Evolutionary conservation across 1,140 invertebrate genomes (phyloP), one percentile per base, ranked within the genome.

Genomic region (Eriosoma lanigerum): DNA sequence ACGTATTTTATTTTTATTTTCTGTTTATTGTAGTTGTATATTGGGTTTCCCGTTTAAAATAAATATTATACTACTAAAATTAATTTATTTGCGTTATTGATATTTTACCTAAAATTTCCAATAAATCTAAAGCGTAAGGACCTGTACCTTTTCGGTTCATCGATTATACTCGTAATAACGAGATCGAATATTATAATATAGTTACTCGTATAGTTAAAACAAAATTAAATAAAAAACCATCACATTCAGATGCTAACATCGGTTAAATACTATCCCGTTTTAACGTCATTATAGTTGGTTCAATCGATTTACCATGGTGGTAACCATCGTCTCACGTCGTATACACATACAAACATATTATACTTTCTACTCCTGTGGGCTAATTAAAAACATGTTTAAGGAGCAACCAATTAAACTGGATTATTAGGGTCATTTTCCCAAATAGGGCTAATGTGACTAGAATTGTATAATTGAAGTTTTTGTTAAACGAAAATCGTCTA

Each of bases 91-190:
- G n/a, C n/a, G n/a, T n/a, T n/a, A n/a, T n/a, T n/a, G n/a, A n/a
- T n/a, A n/a, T n/a, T n/a, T n/a, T n/a, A n/a, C n/a, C n/a, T n/a
- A n/a, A n/a, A n/a, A n/a, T n/a, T n/a, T n/a, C n/a, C n/a, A n/a
- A n/a, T n/a, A n/a, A n/a, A n/a, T n/a, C n/a, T n/a, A n/a, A n/a
- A n/a, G n/a, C n/a, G n/a, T n/a, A n/a, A n/a, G n/a, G n/a, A n/a
- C n/a, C n/a, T n/a, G n/a, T n/a, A n/a, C n/a, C n/a, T n/a, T n/a
- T n/a, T n/a, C n/a, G n/a, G 19, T 44, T 21, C n/a, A 44, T 44
- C 62, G n/a, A 66, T 13, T n/a, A n/a, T n/a, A n/a, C n/a, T n/a
- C n/a, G n/a, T n/a, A 44, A 66, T 66, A 66, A 66, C 62, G 62
- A 66, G 62, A 38, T n/a, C n/a, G n/a, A n/a, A n/a, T n/a, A n/a